A percentile compares a stretch with the other conserved stretches of the same genome.
phyloP scores from a whole-genome alignment of 2,797 vertebrate genomes.

The Scolopax bukidnonensis region DNA sequence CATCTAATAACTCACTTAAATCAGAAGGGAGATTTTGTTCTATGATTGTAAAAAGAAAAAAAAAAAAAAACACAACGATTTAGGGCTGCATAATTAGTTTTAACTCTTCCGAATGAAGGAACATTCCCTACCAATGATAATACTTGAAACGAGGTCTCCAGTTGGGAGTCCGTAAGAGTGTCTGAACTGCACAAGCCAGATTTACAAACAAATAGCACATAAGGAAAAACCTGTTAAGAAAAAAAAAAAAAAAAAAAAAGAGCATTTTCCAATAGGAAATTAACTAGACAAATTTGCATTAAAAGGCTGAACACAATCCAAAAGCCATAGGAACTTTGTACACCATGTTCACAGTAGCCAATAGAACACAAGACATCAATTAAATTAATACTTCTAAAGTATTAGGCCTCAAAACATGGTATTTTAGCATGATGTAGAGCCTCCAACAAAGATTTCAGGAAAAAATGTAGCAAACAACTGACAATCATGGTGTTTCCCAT shows the following conservation, averaged over 20 bases:
- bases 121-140: slow-evolving; percentile 89
- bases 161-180: slow-evolving; percentile 91
- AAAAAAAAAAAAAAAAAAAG: background rate
- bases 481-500: background rate
- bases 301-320: background rate
- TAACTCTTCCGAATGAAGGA: background rate
- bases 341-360: background rate
- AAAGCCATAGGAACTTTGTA: background rate
- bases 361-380: background rate
- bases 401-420: background rate
- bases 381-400: background rate
- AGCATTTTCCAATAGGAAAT: background rate
- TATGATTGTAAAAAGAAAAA: background rate
- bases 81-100: background rate
- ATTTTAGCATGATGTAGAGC: background rate
- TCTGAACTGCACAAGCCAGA: slow-evolving; percentile 94
- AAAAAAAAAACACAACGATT: background rate
- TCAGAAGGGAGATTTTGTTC: background rate
- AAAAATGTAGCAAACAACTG: background rate
- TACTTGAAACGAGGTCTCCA: slow-evolving; percentile 96
- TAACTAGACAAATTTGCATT: background rate
- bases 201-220: slow-evolving; percentile 99
- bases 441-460: background rate
- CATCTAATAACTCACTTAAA: background rate
- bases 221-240: slow-evolving; percentile 89